Evolutionary conservation across 1,140 invertebrate genomes (phyloP).

Genomic region (Cepaea nemoralis): DNA sequence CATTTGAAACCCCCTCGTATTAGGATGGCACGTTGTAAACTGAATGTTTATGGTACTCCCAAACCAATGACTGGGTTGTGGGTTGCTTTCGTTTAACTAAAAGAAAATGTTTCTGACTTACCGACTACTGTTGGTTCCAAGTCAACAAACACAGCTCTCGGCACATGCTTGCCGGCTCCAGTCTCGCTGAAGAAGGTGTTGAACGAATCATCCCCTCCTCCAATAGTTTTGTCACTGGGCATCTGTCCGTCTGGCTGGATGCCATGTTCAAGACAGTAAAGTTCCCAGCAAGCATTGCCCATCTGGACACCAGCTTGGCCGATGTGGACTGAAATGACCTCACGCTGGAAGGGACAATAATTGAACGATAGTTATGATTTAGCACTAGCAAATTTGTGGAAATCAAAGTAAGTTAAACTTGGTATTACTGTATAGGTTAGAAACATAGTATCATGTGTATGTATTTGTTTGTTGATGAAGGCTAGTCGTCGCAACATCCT

Average conservation of each 20-base stretch:
- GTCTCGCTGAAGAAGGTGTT: slow-evolving; percentile 92
- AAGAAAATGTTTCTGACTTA: slow-evolving; percentile 76
- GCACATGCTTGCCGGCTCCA: slow-evolving; percentile 83
- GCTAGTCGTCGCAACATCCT: no score
- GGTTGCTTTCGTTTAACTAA: no score
- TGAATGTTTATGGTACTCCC: no score
- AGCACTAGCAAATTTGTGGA: no score
- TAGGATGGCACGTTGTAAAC: no score
- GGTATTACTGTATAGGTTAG: no score
- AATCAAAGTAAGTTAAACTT: no score
- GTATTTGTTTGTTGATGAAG: no score
- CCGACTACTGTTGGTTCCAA: slow-evolving; percentile 72
- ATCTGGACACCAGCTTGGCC: slow-evolving; percentile 91
- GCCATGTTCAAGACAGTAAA: slow-evolving; percentile 34
- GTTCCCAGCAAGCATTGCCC: slow-evolving; percentile 79
- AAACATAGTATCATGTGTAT: no score
- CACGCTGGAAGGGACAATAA: slow-evolving; percentile 69
- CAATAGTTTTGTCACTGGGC: slow-evolving; percentile 62
- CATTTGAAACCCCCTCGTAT: no score
- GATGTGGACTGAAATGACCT: slow-evolving; percentile 88
- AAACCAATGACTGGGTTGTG: no score
- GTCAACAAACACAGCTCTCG: slow-evolving; percentile 73
- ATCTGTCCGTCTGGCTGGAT: slow-evolving; percentile 49
- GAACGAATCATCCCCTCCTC: slow-evolving; percentile 85
- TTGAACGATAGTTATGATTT: no score